A percentile compares a stretch with the other conserved stretches of the same genome.
Conservation (phyloP, 2,797 vertebrate genomes). For the Helostoma temminkii region DNA sequence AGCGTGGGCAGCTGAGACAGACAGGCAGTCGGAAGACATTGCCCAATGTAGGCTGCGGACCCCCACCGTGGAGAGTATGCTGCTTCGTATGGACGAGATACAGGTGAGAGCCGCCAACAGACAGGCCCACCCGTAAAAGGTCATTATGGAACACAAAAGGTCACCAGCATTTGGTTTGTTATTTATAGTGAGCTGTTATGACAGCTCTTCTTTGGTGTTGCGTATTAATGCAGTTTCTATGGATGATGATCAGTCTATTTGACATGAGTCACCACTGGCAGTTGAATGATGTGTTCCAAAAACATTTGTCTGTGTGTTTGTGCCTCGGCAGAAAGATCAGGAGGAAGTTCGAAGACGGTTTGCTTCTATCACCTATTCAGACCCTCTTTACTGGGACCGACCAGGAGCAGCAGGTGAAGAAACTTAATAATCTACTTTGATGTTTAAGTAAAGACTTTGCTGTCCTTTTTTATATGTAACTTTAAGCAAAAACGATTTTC, state of each 20-base stretch:
- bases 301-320: conserved; percentile 37
- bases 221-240: conserved; percentile 26
- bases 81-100: conserved; percentile 96
- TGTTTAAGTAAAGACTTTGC: background rate
- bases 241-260: conserved; percentile 22
- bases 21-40: conserved; percentile 57
- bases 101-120: conserved; percentile 85
- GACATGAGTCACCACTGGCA: background rate
- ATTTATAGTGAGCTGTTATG: conserved; percentile 55
- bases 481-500: conserved; percentile 1
- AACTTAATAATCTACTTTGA: background rate
- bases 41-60: conserved; percentile 64
- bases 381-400: conserved; percentile 82
- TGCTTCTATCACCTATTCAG: conserved; percentile 87
- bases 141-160: conserved; percentile 52
- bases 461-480: background rate
- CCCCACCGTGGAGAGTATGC: conserved; percentile 88
- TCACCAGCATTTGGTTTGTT: conserved; percentile 42
- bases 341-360: conserved; percentile 91
- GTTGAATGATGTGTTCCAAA: background rate
- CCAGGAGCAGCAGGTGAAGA: conserved; percentile 70
- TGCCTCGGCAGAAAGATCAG: conserved; percentile 90
- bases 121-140: conserved; percentile 35
- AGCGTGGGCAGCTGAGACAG: conserved; percentile 66
- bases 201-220: conserved; percentile 48